A percentile compares a stretch with the other conserved stretches of the same genome.
Conservation (phyloP, 2,113 vertebrate species). For the Takifugu bimaculatus region DNA sequence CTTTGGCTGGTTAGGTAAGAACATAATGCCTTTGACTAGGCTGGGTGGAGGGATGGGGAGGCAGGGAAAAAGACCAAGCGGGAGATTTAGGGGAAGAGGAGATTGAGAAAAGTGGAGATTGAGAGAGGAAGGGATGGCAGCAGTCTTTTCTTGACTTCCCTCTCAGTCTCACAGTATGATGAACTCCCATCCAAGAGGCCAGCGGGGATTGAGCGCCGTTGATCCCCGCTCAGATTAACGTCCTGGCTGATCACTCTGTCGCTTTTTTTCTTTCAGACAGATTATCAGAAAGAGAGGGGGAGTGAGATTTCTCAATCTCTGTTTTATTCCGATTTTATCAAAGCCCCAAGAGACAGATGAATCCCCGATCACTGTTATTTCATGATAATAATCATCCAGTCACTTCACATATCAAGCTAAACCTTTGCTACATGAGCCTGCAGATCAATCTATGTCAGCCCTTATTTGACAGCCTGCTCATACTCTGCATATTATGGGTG, state of each 20-base stretch:
- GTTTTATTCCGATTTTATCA: slow-evolving; percentile 66
- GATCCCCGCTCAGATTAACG: slow-evolving; percentile 69
- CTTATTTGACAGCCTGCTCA: slow-evolving; percentile 26
- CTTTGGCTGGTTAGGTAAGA: slow-evolving; percentile 70
- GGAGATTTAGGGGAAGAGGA: slow-evolving; percentile 48
- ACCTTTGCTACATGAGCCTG: slow-evolving; percentile 48
- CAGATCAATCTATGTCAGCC: slow-evolving; percentile 65
- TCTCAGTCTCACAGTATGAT: slow-evolving; percentile 44
- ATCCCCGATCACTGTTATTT: slow-evolving; percentile 66
- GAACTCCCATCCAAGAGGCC: slow-evolving; percentile 63
- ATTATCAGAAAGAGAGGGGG: slow-evolving; percentile 50
- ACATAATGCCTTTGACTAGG: slow-evolving; percentile 68
- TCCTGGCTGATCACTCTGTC: slow-evolving; percentile 38
- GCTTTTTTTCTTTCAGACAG: slow-evolving; percentile 19
- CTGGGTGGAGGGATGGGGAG: slow-evolving; percentile 44
- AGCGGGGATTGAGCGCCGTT: slow-evolving; percentile 55
- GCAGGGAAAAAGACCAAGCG: slow-evolving; percentile 34
- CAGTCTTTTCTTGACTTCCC: slow-evolving; percentile 49
- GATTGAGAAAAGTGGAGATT: slow-evolving; percentile 58
- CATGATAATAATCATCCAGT: slow-evolving; percentile 65
- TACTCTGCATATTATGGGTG: not conserved
- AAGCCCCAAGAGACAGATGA: slow-evolving; percentile 59
- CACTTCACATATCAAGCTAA: slow-evolving; percentile 52
- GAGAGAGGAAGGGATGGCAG: slow-evolving; percentile 46
- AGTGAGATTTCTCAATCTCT: slow-evolving; percentile 48